Base-by-base conservation (phyloP, 1,140 invertebrate genomes). In the Drosophila rhopaloa region DNA sequence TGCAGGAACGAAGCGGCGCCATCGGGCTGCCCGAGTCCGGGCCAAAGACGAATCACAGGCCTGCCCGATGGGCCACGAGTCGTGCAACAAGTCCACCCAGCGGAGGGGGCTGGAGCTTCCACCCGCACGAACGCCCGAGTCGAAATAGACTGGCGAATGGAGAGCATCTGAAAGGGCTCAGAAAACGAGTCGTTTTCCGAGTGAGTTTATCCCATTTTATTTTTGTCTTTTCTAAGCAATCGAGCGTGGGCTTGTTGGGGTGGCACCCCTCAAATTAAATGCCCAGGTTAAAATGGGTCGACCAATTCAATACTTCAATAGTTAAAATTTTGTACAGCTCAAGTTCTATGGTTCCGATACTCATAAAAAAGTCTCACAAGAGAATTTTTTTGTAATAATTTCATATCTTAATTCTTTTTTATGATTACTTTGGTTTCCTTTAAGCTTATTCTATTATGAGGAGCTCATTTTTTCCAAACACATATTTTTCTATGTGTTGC, bases 21-120 rank as follows among this genome's bases (percentile, higher is more conserved):
- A 54, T 50, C 56, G 59, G 47, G 40, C 63, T 51, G 59, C 38
- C 61, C 70, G 63, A 81, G 59, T 51, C 29, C 47, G 19, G 50
- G 57, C 51, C 54, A 60, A 76, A 88, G 71, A 72, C 83, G 83
- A 86, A 86, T 86, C 79, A 88, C 66, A 86, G 79, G 83, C 61
- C 66, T 61, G 61, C 32, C 58, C 61, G 83, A 85, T 24, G 46
- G 7, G 44, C 16, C 14, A 16, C 38, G 27, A 65, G 56, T 54
- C 66, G 76, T 79, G 51, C 70, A 75, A 76, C 73, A 76, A 76
- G 73, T 76, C 73, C 29, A 60, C 27, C 14, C 16, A 16, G 10
- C 24, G 9, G 29, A 37, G n/a, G 19, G 73, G 74, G 79, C 27
- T 63, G 67, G 79, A 59, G 80, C 67, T 60, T 53, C 71, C 61